Evolutionary conservation across 2,797 vertebrate genomes (phyloP), one percentile per base, ranked within the genome.

Genomic region (Dallia pectoralis): DNA sequence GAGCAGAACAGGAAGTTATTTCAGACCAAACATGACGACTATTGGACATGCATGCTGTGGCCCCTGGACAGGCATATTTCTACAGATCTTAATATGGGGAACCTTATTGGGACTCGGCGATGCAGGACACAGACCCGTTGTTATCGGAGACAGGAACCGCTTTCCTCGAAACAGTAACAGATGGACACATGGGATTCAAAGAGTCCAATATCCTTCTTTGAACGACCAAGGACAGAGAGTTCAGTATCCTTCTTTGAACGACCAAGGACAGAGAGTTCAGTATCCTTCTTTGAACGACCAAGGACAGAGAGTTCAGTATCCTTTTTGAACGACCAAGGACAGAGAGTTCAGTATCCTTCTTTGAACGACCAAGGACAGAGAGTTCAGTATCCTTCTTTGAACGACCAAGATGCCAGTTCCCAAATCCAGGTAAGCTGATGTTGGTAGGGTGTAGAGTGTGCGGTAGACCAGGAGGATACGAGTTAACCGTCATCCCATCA

Each of bases 81-180:
- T 90, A 0, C 91, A 87, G 87, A 84, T 93, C 44, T 77, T 93
- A 81, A 78, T 94, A 59, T 87, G 82, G 1, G 87, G 91, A 76
- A 78, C 86, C 77, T 85, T 92, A 75, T 76, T 95, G 72, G 92
- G 89, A 49, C 77, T 81, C 29, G 94, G 93, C 87, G 84, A 85
- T 16, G 94, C 90, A 2, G 88, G 89, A 4, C 81, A 81, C 68
- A 81, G 93, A 79, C 86, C 87, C 2, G 47, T 56, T 14, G n/a
- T 67, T 18, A 71, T 69, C 61, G 67, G 49, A 65, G 74, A 93
- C 81, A 91, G 80, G 67, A 15, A 85, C 19, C 90, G 49, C 0
- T 84, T 92, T 77, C 14, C 40, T 44, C 40, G 40, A 9, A 44
- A 44, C 40, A 44, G 14, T 44, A 12, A 44, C 40, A 44, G 40